Conservation (phyloP, 2,888 invertebrate species). For the Pammene fasciana region DNA sequence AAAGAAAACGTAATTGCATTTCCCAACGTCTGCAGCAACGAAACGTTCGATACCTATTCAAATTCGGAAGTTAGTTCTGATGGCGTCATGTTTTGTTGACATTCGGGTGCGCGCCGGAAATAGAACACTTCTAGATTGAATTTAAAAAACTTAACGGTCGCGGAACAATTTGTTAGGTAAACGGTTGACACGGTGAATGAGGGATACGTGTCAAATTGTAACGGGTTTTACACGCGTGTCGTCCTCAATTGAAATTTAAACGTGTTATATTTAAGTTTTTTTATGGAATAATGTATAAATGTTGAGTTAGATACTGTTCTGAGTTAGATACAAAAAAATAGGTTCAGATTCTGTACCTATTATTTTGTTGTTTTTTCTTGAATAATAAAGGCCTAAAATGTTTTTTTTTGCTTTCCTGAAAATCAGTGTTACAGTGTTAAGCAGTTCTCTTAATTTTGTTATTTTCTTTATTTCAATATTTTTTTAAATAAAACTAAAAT, state of each 20-base stretch:
- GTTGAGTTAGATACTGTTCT: too few relatives aligned
- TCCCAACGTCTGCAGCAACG: constrained; percentile 47
- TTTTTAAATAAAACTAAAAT: too few relatives aligned
- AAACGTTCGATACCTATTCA: constrained; percentile 52
- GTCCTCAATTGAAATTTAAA: constrained; percentile 22
- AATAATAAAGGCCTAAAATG: too few relatives aligned
- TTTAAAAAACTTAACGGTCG: constrained; percentile 62
- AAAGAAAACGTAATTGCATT: constrained; percentile 44
- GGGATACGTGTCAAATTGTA: constrained; percentile 60
- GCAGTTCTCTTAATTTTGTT: too few relatives aligned
- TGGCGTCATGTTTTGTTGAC: constrained; percentile 72
- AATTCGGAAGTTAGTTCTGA: constrained; percentile 71
- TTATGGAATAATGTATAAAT: too few relatives aligned
- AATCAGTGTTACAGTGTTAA: too few relatives aligned
- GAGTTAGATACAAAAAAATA: too few relatives aligned
- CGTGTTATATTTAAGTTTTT: neutral
- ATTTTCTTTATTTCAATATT: neutral
- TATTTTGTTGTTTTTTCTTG: too few relatives aligned
- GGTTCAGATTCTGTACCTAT: too few relatives aligned
- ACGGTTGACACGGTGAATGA: constrained; percentile 53
- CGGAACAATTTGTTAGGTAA: constrained; percentile 56
- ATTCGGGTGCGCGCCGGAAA: constrained; percentile 66
- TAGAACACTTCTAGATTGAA: constrained; percentile 61
- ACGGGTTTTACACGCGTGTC: constrained; percentile 52
- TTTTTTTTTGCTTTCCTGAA: too few relatives aligned